phyloP scores from a whole-genome alignment of 2,113 vertebrate species.

The Malurus elegans region DNA sequence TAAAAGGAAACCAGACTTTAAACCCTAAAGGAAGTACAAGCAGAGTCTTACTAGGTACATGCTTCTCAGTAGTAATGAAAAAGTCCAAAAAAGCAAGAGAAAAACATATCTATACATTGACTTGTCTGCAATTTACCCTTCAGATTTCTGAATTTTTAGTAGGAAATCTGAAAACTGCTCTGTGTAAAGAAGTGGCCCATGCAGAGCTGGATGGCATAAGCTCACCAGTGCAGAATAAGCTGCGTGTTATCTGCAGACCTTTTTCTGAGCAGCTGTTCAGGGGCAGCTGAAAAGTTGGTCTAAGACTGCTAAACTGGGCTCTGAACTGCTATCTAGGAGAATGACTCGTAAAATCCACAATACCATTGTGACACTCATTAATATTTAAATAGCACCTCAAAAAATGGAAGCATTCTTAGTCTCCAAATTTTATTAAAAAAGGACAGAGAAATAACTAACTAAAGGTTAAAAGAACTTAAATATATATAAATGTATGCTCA shows the following conservation, averaged over 20 bases:
- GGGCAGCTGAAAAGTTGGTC: background rate
- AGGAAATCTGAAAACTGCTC: background rate
- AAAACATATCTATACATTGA: background rate
- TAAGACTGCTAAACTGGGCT: background rate
- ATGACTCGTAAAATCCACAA: background rate
- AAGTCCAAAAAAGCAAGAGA: background rate
- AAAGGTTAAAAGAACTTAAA: background rate
- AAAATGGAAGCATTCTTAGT: background rate
- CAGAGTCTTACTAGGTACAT: background rate
- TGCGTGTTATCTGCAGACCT: background rate
- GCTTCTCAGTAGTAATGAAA: background rate
- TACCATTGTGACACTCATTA: fast-evolving
- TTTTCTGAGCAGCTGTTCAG: background rate
- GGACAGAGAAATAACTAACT: background rate
- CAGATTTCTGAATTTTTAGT: background rate
- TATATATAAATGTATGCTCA: background rate
- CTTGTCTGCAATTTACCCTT: background rate
- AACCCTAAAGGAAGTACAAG: background rate
- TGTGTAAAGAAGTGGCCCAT: background rate
- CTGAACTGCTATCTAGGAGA: background rate
- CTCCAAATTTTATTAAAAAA: background rate
- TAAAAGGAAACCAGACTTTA: background rate
- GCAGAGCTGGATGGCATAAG: background rate
- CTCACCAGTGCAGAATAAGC: background rate
- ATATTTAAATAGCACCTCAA: background rate